phyloP scores from a whole-genome alignment of 2,113 vertebrate species.

The Rhodinocichla rosea region DNA sequence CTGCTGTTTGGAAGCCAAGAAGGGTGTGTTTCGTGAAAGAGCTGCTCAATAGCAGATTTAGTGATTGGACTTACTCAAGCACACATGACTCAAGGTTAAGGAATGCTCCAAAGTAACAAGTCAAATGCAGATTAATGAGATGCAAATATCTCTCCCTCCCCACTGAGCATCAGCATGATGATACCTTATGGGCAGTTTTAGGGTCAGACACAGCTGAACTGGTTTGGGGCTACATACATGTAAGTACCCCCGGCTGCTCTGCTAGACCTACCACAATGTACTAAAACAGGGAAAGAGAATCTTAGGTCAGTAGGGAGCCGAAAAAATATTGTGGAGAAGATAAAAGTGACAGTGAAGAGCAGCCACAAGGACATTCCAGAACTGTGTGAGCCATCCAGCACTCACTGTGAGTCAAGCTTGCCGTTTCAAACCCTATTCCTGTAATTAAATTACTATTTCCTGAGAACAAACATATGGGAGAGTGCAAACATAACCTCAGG shows the following conservation, averaged over 20 bases:
- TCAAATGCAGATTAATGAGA: background rate
- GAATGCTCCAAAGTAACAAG: background rate
- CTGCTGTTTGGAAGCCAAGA: background rate
- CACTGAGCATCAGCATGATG: background rate
- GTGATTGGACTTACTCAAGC: background rate
- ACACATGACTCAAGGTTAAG: background rate
- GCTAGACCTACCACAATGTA: background rate
- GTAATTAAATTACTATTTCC: background rate
- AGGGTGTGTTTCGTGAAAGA: background rate
- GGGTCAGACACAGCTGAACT: background rate
- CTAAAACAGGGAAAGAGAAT: background rate
- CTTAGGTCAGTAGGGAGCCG: background rate
- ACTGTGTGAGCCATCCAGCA: background rate
- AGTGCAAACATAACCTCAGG: background rate
- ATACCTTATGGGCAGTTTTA: background rate
- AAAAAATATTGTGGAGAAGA: background rate
- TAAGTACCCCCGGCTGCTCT: background rate
- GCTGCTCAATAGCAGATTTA: background rate
- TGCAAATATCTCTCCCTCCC: rapidly evolving
- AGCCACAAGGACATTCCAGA: background rate
- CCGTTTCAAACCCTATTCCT: background rate
- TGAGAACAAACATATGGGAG: background rate
- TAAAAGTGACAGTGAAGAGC: background rate
- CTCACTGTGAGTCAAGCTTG: background rate
- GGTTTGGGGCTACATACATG: background rate